Evolutionary conservation across 2,888 invertebrate species (phyloP).

Genomic region (Apamea anceps): DNA sequence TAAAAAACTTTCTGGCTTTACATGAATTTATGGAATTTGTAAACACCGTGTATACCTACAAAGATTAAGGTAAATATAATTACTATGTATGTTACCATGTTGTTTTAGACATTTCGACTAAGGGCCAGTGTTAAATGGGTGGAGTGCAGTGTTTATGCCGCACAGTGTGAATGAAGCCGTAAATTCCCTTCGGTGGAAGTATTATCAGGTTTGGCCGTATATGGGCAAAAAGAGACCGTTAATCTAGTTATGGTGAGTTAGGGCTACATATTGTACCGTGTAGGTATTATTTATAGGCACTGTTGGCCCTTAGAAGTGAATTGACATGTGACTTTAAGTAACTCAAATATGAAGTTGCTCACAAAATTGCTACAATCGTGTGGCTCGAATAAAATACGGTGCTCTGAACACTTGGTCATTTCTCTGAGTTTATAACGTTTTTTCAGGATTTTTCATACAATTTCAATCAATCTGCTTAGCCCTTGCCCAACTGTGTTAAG

Average conservation of each 20-base stretch:
- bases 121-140: conserved; percentile 41
- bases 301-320: neutral
- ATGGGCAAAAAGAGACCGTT: conserved; percentile 51
- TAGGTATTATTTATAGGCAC: conserved; percentile 25
- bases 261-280: conserved; percentile 13
- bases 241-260: conserved; percentile 47
- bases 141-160: conserved; percentile 42
- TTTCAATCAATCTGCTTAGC: neutral
- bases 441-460: neutral
- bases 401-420: neutral
- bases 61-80: conserved; percentile 9
- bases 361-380: neutral
- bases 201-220: conserved; percentile 46
- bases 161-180: conserved; percentile 55
- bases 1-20: neutral
- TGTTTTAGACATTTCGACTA: conserved; percentile 51
- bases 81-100: conserved; percentile 24
- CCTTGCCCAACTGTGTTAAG: too few species aligned
- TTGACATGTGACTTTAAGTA: neutral
- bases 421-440: neutral
- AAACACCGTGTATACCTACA: neutral
- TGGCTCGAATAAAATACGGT: neutral
- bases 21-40: neutral
- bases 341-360: neutral
- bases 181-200: conserved; percentile 46